These are phyloP conservation scores for Lypha dubia DNA, from an alignment of 2,888 invertebrate genomes.

Conservation along the genomic window DNA sequence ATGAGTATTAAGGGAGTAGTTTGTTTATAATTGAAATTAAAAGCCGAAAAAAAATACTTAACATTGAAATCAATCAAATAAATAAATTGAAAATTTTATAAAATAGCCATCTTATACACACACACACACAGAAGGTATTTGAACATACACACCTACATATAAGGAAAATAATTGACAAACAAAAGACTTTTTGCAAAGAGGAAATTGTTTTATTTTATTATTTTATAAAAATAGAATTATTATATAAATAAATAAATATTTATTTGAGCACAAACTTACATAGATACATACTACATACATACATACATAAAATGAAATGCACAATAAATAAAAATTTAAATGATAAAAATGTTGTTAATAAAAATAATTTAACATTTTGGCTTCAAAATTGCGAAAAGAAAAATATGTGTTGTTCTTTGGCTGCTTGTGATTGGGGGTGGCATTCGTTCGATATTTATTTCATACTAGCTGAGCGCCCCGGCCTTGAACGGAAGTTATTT, in stretches of 20 bases:
- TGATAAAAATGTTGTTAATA: not conserved
- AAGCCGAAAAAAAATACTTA: slow-evolving; percentile 20
- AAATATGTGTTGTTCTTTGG: not conserved
- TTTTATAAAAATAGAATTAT: slow-evolving; percentile 18
- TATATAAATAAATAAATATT: not conserved
- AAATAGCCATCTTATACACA: slow-evolving; percentile 25
- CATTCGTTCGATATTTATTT: no score
- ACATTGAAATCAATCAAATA: slow-evolving; percentile 21
- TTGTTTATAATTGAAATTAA: slow-evolving; percentile 52
- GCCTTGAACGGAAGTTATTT: no score
- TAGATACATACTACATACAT: not conserved
- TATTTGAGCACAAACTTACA: slow-evolving; percentile 1
- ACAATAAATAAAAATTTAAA: not conserved
- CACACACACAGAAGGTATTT: slow-evolving; percentile 33
- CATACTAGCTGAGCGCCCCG: no score
- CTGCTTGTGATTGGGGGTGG: not conserved
- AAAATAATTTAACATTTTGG: slow-evolving; percentile 15
- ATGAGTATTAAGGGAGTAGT: slow-evolving; percentile 51
- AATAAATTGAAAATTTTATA: slow-evolving; percentile 29
- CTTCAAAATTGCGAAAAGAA: not conserved
- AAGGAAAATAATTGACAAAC: slow-evolving; percentile 30
- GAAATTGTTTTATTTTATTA: slow-evolving; percentile 44
- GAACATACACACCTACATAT: no score
- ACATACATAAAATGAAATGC: slow-evolving; percentile 1
- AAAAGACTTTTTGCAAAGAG: slow-evolving; percentile 59